Percentiles rank a stretch among this genome's conserved stretches.
Evolutionary conservation across 2,888 invertebrate species (phyloP).

Genomic region (Agrilus cyanescens): DNA sequence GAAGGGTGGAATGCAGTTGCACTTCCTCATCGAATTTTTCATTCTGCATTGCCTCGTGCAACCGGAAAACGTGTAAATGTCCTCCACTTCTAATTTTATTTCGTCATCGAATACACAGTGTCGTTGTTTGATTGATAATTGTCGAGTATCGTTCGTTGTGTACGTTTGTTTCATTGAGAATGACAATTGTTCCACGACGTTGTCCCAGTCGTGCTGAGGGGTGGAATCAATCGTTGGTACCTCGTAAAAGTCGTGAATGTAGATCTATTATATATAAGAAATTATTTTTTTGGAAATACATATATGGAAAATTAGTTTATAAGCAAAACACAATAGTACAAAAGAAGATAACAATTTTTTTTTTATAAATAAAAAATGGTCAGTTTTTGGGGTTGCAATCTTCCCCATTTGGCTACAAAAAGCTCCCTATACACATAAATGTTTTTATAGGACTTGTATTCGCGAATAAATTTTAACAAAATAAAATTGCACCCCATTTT

Average conservation of each 20-base stretch:
- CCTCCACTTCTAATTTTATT: constrained; percentile 41
- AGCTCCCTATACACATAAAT: no score
- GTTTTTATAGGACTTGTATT: no score
- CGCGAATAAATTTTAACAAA: no score
- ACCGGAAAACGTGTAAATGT: constrained; percentile 57
- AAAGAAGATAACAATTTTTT: no score
- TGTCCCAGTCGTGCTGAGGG: constrained; percentile 60
- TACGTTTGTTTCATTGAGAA: constrained; percentile 67
- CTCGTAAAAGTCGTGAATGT: constrained; percentile 57
- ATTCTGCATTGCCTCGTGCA: constrained; percentile 67
- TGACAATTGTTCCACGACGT: constrained; percentile 45
- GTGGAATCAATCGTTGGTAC: constrained; percentile 55
- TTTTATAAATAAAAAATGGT: no score
- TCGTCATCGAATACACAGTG: constrained; percentile 64
- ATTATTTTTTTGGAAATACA: no score
- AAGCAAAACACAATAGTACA: no score
- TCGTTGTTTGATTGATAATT: constrained; percentile 54
- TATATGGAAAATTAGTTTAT: no score
- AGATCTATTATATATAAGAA: no score
- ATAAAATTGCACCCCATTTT: no score
- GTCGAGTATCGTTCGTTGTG: constrained; percentile 61
- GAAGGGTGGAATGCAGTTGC: constrained; percentile 62
- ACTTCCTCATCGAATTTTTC: constrained; percentile 47
- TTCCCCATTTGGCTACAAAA: no score
- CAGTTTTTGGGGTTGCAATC: no score